phyloP scores from a whole-genome alignment of 2,797 vertebrate genomes.

The Uromys caudimaculatus region DNA sequence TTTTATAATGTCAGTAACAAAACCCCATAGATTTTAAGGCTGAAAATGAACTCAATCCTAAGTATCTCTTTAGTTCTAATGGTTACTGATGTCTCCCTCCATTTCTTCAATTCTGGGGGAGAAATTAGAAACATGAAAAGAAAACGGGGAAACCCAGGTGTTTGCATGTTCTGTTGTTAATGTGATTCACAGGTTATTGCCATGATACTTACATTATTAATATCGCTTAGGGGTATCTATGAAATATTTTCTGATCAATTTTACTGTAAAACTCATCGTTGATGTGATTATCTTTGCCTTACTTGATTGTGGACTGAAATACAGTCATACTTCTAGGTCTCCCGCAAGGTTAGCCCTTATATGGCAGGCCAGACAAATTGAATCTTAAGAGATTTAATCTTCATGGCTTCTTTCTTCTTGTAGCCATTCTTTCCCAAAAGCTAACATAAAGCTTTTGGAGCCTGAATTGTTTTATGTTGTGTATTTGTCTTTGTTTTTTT shows the following conservation, averaged over 20 bases:
- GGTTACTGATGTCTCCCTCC: background rate
- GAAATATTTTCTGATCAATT: constrained; percentile 69
- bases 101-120: constrained; percentile 40
- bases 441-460: constrained; percentile 72
- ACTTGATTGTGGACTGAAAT: constrained; percentile 58
- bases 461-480: constrained; percentile 78
- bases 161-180: constrained; percentile 51
- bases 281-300: constrained; percentile 63
- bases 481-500: constrained; percentile 81
- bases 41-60: constrained; percentile 33
- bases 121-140: constrained; percentile 10
- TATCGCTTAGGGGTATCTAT: constrained; percentile 16
- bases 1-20: constrained; percentile 20
- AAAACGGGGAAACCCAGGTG: background rate
- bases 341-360: constrained; percentile 62
- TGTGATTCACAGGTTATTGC: background rate
- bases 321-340: constrained; percentile 67
- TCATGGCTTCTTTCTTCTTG: constrained; percentile 63
- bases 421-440: constrained; percentile 71
- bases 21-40: background rate
- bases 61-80: background rate
- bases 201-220: constrained; percentile 44
- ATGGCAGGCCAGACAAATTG: constrained; percentile 74
- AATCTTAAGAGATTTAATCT: constrained; percentile 77
- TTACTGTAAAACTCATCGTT: constrained; percentile 53